These are phyloP conservation scores for Strix aluco DNA, from an alignment of 2,113 vertebrate species.

Conservation along the genomic window DNA sequence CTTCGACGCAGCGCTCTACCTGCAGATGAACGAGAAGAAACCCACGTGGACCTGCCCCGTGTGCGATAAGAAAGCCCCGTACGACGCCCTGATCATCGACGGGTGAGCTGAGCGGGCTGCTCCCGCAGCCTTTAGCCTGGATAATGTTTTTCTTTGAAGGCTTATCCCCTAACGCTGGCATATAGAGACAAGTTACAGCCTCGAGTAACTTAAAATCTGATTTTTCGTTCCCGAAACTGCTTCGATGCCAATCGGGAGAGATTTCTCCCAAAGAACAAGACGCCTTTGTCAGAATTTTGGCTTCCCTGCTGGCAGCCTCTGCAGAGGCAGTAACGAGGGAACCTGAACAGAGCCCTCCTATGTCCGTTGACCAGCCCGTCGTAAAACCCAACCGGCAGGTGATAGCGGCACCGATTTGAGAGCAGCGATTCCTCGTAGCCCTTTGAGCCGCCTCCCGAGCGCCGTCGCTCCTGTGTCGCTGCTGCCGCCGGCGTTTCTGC, in stretches of 20 bases:
- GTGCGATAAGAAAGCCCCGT: constrained; percentile 79
- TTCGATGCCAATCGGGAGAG: background rate
- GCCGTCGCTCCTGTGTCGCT: too few species aligned
- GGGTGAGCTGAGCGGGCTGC: constrained; percentile 54
- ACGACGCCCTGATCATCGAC: constrained; percentile 77
- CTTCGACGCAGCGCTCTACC: constrained; percentile 78
- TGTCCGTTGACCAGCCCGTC: fast-evolving
- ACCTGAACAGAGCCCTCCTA: background rate
- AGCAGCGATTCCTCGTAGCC: background rate
- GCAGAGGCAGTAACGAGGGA: background rate
- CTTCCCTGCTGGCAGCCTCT: background rate
- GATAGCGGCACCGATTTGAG: fast-evolving
- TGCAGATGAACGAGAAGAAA: constrained; percentile 83
- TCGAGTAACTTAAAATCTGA: too few species aligned
- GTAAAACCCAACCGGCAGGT: background rate
- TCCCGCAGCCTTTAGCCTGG: fast-evolving
- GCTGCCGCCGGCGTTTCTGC: too few species aligned
- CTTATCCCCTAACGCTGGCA: background rate
- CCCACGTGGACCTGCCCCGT: constrained; percentile 80
- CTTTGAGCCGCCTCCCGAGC: background rate
- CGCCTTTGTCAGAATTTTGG: background rate
- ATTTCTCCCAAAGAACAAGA: background rate
- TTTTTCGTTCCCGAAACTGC: background rate
- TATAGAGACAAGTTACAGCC: background rate
- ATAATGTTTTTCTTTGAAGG: background rate